phyloP scores from a whole-genome alignment of 2,113 vertebrate species.

The Theristicus caerulescens region DNA sequence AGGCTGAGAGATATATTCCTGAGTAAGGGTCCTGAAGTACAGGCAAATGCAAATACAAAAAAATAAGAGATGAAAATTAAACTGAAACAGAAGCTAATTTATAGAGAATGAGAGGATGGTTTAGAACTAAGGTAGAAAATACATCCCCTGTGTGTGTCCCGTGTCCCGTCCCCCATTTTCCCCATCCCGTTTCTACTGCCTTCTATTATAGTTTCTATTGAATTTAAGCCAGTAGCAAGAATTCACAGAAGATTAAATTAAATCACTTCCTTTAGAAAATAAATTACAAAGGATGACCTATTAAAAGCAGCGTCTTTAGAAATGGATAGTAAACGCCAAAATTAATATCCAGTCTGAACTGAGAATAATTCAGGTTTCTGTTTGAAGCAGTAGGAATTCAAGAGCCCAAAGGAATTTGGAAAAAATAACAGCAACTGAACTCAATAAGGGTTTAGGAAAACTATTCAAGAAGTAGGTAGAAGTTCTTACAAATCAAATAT shows the following conservation, averaged over 20 bases:
- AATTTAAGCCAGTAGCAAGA: neutral
- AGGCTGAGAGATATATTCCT: neutral
- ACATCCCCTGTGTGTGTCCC: neutral
- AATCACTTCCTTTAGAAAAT: neutral
- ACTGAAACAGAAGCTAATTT: neutral
- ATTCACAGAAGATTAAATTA: neutral
- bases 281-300: neutral
- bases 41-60: neutral
- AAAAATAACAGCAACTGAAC: neutral
- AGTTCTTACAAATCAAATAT: slow-evolving; percentile 1
- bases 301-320: neutral
- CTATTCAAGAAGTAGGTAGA: neutral
- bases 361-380: neutral
- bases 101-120: neutral
- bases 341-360: neutral
- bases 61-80: neutral
- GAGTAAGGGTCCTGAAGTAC: neutral
- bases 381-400: slow-evolving; percentile 7
- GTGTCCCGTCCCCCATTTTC: rapidly evolving
- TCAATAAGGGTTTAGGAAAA: neutral
- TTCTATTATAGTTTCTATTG: neutral
- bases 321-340: neutral
- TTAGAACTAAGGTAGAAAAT: neutral
- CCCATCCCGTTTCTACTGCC: neutral
- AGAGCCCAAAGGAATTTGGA: neutral